Evolutionary conservation across 2,888 invertebrate genomes (phyloP).

Genomic region (Linyphia triangularis): DNA sequence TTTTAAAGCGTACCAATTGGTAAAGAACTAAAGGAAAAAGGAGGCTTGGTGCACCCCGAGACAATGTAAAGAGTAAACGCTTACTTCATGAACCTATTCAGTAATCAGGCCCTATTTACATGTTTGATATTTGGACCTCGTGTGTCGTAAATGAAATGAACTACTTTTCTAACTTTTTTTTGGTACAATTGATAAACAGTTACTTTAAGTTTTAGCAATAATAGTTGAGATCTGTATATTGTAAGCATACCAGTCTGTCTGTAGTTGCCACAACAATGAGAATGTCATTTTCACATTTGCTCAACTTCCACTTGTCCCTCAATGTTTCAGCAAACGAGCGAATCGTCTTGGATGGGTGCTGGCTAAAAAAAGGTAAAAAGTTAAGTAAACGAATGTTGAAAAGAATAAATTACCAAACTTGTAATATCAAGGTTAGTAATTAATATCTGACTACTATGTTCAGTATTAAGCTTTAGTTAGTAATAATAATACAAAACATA

Average conservation of each 20-base stretch:
- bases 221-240: neutral
- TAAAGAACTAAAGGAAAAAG: too few species aligned
- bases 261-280: constrained; percentile 67
- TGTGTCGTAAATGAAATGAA: too few species aligned
- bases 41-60: too few species aligned
- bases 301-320: constrained; percentile 66
- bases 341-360: constrained; percentile 51
- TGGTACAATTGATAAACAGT: too few species aligned
- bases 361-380: constrained; percentile 27
- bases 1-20: too few species aligned
- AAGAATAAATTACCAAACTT: too few species aligned
- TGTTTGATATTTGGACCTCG: too few species aligned
- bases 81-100: neutral
- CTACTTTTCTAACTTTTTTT: too few species aligned
- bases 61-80: too few species aligned
- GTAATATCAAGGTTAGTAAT: neutral
- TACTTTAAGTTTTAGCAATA: too few species aligned
- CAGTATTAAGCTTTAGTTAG: neutral
- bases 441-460: neutral
- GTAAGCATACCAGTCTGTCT: constrained; percentile 61
- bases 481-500: neutral
- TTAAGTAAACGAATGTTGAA: neutral
- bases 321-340: constrained; percentile 61
- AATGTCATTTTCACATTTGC: constrained; percentile 74
- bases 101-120: too few species aligned